Evolutionary conservation across 2,888 invertebrate species (phyloP).

Genomic region (Heliconius ethilla): DNA sequence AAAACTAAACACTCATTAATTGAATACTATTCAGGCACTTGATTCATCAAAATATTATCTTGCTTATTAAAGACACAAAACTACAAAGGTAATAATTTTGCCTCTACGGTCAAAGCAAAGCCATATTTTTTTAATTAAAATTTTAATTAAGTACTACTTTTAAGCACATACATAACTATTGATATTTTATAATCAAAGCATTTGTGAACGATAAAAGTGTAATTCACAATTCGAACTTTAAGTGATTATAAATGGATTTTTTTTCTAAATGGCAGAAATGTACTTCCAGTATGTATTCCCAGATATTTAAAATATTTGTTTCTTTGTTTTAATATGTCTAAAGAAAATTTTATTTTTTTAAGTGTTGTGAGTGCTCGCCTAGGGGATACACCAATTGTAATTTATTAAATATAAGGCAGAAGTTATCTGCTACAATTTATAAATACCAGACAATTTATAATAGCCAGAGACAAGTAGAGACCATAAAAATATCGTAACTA

Average conservation of each 20-base stretch:
- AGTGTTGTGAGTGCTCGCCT: too few species aligned
- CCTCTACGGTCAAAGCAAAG: background rate
- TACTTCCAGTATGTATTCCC: background rate
- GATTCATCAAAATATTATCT: conserved; percentile 23
- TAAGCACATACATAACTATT: background rate
- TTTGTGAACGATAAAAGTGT: background rate
- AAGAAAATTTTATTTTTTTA: background rate
- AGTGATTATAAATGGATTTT: background rate
- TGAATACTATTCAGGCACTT: conserved; percentile 39
- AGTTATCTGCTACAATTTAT: background rate
- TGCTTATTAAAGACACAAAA: background rate
- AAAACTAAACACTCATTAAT: conserved; percentile 35
- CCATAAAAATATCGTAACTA: background rate
- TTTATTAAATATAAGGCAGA: background rate
- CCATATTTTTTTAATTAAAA: background rate
- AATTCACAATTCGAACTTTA: background rate
- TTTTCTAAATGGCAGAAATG: background rate
- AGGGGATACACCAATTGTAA: background rate
- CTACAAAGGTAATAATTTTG: background rate
- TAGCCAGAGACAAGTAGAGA: background rate
- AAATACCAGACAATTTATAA: too few species aligned
- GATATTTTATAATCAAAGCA: background rate
- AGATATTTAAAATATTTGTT: background rate
- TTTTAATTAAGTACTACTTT: background rate
- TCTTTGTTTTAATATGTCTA: background rate